Evolutionary conservation across 2,113 vertebrate species (phyloP).

Genomic region (Okapia johnstoni): DNA sequence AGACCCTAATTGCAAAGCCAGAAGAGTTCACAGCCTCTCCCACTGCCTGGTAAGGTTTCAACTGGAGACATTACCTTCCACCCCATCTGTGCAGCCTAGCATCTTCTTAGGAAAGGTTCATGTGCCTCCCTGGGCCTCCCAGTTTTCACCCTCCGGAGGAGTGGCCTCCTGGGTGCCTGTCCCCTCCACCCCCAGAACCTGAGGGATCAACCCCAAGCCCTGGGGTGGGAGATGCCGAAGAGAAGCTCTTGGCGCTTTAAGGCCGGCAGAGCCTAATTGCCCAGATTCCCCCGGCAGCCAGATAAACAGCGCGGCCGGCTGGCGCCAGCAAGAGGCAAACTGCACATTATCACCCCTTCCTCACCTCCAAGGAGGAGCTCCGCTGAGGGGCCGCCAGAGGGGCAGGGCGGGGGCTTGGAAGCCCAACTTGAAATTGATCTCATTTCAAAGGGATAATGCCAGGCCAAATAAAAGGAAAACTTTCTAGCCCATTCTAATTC

Average conservation of each 20-base stretch:
- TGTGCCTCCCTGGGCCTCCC: background rate
- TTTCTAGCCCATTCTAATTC: constrained; percentile 77
- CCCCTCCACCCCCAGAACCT: background rate
- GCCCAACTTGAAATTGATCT: constrained; percentile 92
- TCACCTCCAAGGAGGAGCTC: constrained; percentile 82
- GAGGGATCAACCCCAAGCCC: background rate
- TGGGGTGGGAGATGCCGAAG: constrained; percentile 37
- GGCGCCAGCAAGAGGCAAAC: constrained; percentile 97
- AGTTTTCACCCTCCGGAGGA: background rate
- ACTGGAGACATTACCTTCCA: background rate
- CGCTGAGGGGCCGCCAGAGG: constrained; percentile 72
- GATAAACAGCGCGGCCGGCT: constrained; percentile 93
- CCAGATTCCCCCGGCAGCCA: constrained; percentile 91
- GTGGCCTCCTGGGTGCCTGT: background rate
- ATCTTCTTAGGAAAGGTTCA: constrained; percentile 11
- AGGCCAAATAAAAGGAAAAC: constrained; percentile 80
- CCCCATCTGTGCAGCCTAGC: background rate
- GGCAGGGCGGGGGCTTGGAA: constrained; percentile 79
- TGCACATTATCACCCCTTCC: constrained; percentile 97
- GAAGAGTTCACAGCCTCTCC: constrained; percentile 48
- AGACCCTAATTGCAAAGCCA: constrained; percentile 15
- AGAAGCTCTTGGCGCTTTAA: constrained; percentile 89
- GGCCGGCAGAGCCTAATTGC: constrained; percentile 91
- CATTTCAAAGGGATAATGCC: constrained; percentile 87
- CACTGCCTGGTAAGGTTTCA: background rate